Evolutionary conservation across 1,140 invertebrate genomes (phyloP), one percentile per base, ranked within the genome.

Genomic region (Apis dorsata): DNA sequence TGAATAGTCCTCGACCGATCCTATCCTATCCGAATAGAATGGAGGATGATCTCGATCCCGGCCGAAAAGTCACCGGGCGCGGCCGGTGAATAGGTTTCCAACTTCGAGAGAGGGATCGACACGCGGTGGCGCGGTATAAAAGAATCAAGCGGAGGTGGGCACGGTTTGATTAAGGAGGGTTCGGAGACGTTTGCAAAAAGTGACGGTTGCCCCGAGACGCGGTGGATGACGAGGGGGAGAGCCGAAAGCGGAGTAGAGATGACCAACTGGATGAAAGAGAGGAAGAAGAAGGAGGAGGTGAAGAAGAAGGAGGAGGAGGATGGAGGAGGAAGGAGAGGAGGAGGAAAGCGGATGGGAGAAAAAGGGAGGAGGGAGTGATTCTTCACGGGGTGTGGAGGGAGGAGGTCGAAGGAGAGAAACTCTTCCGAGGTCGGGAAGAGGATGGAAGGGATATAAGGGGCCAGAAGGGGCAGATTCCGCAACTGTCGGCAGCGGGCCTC

Each of bases 91-190:
- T 76, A 81, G 80, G 80, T 81, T 76, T 81, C 65, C 73, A 53
- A n/a, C 63, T 53, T 76, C 55, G 65, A 53, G 63, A 69, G 63
- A 60, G 65, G 73, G 80, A 76, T 81, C 80, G 80, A 81, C 80
- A 81, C 80, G 80, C 81, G 81, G 75, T 83, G 81, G 60, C 73
- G 65, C 73, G 65, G 77, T 74, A 83, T 73, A 73, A 74, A 68
- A 78, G 77, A 84, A 83, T 77, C 78, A 73, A 79, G 74, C 81
- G 88, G 88, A 87, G 90, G 88, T 89, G 89, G 90, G 87, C 88
- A 88, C 89, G 87, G 89, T 92, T 91, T 92, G 91, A 92, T 91
- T 91, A 90, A 92, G 90, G 90, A 91, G 90, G 87, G 87, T 73
- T 83, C 79, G 84, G 88, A 88, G 89, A 90, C 88, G 86, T 91